phyloP scores from a whole-genome alignment of 2,888 invertebrate genomes.

The Melanostoma scalare region DNA sequence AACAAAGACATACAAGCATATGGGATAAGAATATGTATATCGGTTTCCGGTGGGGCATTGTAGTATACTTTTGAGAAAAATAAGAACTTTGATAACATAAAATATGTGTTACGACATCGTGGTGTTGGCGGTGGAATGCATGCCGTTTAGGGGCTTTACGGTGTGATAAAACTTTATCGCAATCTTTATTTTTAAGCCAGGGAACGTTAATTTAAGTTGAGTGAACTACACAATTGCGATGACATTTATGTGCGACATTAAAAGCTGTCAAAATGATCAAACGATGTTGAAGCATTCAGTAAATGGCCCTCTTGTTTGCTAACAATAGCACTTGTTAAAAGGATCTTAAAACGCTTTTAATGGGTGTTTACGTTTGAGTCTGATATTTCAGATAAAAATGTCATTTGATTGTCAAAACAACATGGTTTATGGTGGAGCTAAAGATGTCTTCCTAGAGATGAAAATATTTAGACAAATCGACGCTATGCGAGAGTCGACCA shows the following conservation, averaged over 20 bases:
- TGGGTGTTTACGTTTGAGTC: too few species aligned
- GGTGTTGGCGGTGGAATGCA: constrained; percentile 22
- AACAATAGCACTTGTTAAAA: too few species aligned
- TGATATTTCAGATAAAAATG: too few species aligned
- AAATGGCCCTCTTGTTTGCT: not conserved
- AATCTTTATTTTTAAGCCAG: constrained; percentile 30
- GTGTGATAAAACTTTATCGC: constrained; percentile 28
- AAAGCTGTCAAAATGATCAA: constrained; percentile 22
- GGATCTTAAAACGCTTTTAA: too few species aligned
- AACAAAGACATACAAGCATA: constrained; percentile 11
- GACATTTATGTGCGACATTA: constrained; percentile 16
- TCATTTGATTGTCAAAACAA: too few species aligned
- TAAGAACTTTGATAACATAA: constrained; percentile 45
- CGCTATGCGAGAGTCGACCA: too few species aligned
- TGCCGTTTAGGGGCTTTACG: constrained; percentile 20
- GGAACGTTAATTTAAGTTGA: constrained; percentile 16
- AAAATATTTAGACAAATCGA: too few species aligned
- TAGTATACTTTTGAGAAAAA: constrained; percentile 13
- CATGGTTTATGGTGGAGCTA: too few species aligned
- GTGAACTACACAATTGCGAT: constrained; percentile 12
- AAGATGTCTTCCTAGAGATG: too few species aligned
- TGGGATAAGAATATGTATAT: constrained; percentile 41
- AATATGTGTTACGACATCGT: constrained; percentile 52
- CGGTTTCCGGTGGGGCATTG: constrained; percentile 57
- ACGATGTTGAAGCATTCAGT: constrained; percentile 1